phyloP scores from a whole-genome alignment of 1,140 invertebrate genomes.

The Drosophila rufa region DNA sequence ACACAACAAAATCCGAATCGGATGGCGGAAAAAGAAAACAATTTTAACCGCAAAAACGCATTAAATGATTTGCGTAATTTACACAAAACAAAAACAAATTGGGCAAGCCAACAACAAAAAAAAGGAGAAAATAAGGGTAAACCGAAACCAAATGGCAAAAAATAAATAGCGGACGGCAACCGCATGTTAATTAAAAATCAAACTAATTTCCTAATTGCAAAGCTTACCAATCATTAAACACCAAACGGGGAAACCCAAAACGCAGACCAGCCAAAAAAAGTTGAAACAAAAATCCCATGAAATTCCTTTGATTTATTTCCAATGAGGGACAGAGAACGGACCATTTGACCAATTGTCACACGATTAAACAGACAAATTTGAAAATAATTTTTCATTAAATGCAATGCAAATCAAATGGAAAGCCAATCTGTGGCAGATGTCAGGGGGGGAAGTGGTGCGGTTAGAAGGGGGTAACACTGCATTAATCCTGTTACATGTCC shows the following conservation, averaged over 20 bases:
- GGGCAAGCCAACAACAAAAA: constrained; percentile 1
- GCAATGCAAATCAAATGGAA: constrained; percentile 81
- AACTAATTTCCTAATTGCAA: constrained; percentile 84
- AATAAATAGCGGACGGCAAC: constrained; percentile 63
- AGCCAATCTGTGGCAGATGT: constrained; percentile 66
- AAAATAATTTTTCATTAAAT: constrained; percentile 84
- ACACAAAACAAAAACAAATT: constrained; percentile 58
- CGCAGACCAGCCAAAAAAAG: not conserved
- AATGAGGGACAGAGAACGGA: constrained; percentile 13
- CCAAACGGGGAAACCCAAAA: constrained; percentile 41
- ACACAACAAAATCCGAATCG: constrained; percentile 6
- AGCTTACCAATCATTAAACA: constrained; percentile 80
- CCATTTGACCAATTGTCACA: constrained; percentile 79
- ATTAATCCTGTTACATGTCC: constrained; percentile 76
- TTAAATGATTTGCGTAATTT: constrained; percentile 79
- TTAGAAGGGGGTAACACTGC: constrained; percentile 46
- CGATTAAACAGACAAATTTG: constrained; percentile 83
- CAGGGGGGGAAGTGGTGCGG: constrained; percentile 28
- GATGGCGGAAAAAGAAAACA: constrained; percentile 51
- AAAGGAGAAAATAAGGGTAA: constrained; percentile 27
- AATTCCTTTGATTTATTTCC: constrained; percentile 75
- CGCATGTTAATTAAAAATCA: constrained; percentile 84
- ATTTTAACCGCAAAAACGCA: constrained; percentile 80
- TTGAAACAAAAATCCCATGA: constrained; percentile 9
- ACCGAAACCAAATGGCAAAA: constrained; percentile 41